Evolutionary conservation across 2,888 invertebrate species (phyloP), one percentile per base, ranked within the genome.

Genomic region (Drosophila fulvimacula): DNA sequence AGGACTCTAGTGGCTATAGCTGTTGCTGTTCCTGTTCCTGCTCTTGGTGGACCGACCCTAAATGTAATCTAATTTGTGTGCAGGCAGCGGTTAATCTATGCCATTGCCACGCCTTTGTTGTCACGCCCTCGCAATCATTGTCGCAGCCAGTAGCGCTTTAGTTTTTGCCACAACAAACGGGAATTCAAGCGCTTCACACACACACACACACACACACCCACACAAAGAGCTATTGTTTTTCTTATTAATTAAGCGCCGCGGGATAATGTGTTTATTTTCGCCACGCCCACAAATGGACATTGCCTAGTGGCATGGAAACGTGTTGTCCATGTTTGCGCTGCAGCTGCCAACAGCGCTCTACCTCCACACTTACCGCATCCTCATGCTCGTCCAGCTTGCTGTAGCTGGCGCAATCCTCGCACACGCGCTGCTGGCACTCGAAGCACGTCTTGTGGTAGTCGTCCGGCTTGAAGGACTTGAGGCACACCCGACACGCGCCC

Each of bases 331-430:
- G 42, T 30, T 36, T 39, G 24, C 27, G 52, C 44, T 69, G 58
- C 68, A 63, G 66, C 34, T 60, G 17, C 52, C 38, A 39, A 38
- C 57, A 49, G 15, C 27, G 21, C 24, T 11, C 30, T 15, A 51
- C 1, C 10, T 21, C 38, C 36, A 21, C 64, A 92, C 94, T 94
- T 91, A 97, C 96, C 93, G 95, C 95, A 88, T 97, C 96, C 89
- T 97, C 96, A 77, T 96, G 96, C 89, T 96, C 96, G 71, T 96
- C 95, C 64, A 96, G 94, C 89, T 97, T 96, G 81, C 97, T 97
- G 92, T 98, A 98, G 59, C 97, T 97, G 79, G 97, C 97, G 92
- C 98, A 98, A 93, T 98, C 98, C 92, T 98, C 98, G 92, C 98
- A 98, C 57, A 98, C 97, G 81, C 96, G 95, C 91, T 97, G 97